A percentile compares a stretch with the other conserved stretches of the same genome.
phyloP scores from a whole-genome alignment of 2,113 vertebrate species.

The Fulmarus glacialis region DNA sequence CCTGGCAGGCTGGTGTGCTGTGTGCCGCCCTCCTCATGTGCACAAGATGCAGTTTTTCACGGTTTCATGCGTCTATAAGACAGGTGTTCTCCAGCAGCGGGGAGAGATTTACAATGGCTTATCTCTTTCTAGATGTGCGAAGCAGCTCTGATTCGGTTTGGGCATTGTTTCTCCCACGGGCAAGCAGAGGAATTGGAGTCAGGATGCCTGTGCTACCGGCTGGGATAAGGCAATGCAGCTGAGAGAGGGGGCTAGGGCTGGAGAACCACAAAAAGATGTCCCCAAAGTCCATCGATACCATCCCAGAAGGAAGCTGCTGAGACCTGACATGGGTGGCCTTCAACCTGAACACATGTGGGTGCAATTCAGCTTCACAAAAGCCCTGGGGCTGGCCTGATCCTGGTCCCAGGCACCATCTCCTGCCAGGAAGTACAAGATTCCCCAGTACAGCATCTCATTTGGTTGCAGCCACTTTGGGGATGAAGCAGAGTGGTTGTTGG shows the following conservation, averaged over 20 bases:
- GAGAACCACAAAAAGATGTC: not conserved
- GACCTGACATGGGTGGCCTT: not conserved
- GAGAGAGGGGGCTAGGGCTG: not conserved
- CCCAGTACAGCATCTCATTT: not conserved
- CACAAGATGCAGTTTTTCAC: not conserved
- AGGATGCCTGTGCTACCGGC: not conserved
- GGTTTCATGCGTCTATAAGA: not conserved
- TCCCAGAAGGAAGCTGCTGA: not conserved
- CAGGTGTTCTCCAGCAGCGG: not conserved
- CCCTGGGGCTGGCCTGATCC: not conserved
- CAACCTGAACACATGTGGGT: fast-evolving
- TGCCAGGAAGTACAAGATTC: not conserved
- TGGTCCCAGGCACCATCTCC: not conserved
- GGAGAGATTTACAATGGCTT: not conserved
- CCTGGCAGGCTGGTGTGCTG: not conserved
- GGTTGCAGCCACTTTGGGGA: not conserved
- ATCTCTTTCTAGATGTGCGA: not conserved
- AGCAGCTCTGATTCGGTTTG: not conserved
- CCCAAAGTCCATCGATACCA: not conserved
- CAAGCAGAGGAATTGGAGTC: not conserved
- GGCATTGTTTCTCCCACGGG: not conserved
- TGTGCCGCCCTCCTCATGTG: fast-evolving
- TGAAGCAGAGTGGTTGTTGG: not conserved
- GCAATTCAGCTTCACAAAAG: not conserved
- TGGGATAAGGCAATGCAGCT: fast-evolving